Evolutionary conservation across 2,888 invertebrate species (phyloP).

Genomic region (Sthenelais limicola): DNA sequence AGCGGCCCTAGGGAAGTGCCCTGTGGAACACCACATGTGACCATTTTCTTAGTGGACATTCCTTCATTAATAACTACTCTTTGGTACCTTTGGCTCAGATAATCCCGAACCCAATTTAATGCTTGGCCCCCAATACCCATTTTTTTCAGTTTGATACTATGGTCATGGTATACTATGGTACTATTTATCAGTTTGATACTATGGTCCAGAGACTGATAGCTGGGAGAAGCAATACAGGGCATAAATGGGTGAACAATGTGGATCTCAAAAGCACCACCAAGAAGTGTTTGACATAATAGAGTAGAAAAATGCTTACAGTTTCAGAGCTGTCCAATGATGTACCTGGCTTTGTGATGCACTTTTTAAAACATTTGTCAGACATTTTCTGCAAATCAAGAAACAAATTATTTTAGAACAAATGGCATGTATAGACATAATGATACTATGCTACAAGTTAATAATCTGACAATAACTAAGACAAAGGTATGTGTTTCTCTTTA

Average conservation of each 20-base stretch:
- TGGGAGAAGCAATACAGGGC: neutral
- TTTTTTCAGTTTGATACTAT: no score
- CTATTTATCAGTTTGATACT: neutral
- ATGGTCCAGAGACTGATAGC: neutral
- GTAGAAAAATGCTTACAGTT: slow-evolving; percentile 56
- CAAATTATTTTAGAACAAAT: neutral
- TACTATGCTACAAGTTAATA: no score
- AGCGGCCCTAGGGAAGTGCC: no score
- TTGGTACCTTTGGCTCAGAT: no score
- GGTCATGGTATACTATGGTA: no score
- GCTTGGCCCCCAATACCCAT: no score
- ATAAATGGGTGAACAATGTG: neutral
- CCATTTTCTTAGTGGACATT: no score
- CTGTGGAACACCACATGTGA: no score
- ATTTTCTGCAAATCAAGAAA: slow-evolving; percentile 81
- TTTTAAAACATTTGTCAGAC: slow-evolving; percentile 97
- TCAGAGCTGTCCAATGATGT: slow-evolving; percentile 79
- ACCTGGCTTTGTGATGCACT: slow-evolving; percentile 93
- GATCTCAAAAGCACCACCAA: neutral
- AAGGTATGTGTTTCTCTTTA: no score
- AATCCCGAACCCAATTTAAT: no score
- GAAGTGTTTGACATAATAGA: neutral
- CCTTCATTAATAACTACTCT: no score
- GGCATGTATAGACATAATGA: neutral
- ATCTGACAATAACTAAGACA: no score